phyloP scores from a whole-genome alignment of 2,113 vertebrate genomes.

The Arenaria interpres region DNA sequence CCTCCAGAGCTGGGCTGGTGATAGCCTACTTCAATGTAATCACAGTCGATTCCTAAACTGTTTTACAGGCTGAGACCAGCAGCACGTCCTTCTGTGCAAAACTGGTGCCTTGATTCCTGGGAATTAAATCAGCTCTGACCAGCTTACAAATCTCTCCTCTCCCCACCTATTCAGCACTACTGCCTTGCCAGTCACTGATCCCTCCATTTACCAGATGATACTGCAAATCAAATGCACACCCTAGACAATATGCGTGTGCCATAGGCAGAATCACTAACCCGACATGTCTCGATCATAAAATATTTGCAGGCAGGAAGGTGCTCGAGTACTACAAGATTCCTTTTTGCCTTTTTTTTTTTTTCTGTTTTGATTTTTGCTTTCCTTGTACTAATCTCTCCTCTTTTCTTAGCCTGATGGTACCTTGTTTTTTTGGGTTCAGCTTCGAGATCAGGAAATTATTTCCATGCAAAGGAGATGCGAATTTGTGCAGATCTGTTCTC shows the following conservation, averaged over 20 bases:
- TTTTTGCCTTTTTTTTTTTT: background rate
- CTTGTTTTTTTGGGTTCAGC: background rate
- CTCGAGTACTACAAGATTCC: background rate
- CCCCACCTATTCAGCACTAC: background rate
- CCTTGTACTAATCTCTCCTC: background rate
- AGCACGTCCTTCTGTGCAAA: background rate
- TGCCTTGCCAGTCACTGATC: background rate
- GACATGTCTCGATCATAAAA: background rate
- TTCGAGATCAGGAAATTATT: background rate
- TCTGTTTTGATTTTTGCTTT: background rate
- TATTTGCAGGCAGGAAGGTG: background rate
- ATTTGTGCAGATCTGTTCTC: background rate
- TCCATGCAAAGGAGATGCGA: background rate
- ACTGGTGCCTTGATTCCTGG: background rate
- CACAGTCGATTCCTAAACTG: no score
- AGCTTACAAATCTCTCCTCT: background rate
- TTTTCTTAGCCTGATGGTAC: background rate
- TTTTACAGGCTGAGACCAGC: background rate
- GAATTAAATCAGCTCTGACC: background rate
- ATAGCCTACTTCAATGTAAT: background rate
- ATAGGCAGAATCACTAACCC: background rate
- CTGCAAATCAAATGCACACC: background rate
- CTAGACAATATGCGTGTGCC: background rate
- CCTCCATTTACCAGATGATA: background rate
- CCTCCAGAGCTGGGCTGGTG: background rate